Evolutionary conservation across 1,140 invertebrate genomes (phyloP), one percentile per base, ranked within the genome.

Genomic region (Eueides isabella): DNA sequence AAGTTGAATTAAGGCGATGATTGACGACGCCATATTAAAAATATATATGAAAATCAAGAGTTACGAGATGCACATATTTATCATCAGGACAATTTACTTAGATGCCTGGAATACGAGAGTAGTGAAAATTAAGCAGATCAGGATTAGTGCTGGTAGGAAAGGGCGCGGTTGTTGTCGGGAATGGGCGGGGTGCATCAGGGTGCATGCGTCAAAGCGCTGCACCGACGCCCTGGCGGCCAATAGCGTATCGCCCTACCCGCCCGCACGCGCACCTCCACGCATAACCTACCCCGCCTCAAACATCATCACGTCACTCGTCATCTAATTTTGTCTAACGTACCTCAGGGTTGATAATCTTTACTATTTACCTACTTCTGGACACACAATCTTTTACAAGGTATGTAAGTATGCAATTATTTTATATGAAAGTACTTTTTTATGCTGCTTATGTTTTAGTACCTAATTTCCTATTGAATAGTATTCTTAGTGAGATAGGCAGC

Each of bases 221-320:
- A 68, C 71, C 66, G 68, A 55, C 61, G 64, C 64, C 63, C 48
- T 48, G 38, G 77, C 65, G 71, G 76, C 86, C 86, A 88, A 88
- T 88, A 62, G 82, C 82, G 78, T 79, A 82, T 80, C 80, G 83
- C 85, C 81, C 84, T 79, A 83, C 68, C 80, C 83, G 79, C 79
- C 76, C 23, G 28, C 61, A 23, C 63, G 71, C 71, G 68, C 70
- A 63, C 63, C 67, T 64, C 71, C 67, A 67, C 33, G 64, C 68
- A 19, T 29, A 14, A 38, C 44, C 61, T 44, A 62, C 35, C 71
- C 72, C 72, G 61, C 71, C 74, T 71, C 68, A 65, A 61, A 71
- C 63, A 71, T 75, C 74, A 75, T 75, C 68, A 72, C 55, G 66
- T 67, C 72, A 74, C 38, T 62, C 61, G 26, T 70, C 68, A 70